Evolutionary conservation across 2,797 vertebrate species (phyloP).

Genomic region (Anguilla obscura): DNA sequence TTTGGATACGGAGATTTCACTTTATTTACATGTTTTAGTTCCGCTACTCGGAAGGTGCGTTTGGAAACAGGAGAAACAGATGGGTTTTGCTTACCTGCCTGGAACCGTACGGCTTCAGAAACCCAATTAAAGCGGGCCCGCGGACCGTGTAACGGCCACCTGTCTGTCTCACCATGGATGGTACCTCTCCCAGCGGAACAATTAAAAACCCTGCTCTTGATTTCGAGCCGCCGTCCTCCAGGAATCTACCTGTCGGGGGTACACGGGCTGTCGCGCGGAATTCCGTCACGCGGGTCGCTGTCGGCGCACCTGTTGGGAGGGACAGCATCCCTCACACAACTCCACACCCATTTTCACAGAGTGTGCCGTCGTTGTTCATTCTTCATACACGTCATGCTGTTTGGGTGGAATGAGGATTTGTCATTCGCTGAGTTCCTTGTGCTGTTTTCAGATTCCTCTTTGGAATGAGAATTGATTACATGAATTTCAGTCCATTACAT

Average conservation of each 20-base stretch:
- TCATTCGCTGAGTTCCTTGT: neutral
- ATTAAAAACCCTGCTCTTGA: neutral
- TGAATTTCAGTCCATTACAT: neutral
- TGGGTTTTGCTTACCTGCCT: conserved; percentile 9
- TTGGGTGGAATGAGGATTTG: neutral
- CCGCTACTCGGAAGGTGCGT: neutral
- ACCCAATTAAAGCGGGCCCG: neutral
- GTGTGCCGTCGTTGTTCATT: neutral
- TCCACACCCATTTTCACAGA: neutral
- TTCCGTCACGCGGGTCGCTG: neutral
- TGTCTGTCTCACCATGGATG: neutral
- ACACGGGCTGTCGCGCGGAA: neutral
- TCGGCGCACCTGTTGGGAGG: neutral
- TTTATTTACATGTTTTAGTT: neutral
- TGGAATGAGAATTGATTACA: neutral
- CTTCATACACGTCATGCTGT: neutral
- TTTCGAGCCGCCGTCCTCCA: neutral
- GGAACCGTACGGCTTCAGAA: neutral
- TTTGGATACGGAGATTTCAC: neutral
- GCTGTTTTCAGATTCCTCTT: neutral
- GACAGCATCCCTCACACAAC: neutral
- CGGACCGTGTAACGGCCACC: conserved; percentile 3
- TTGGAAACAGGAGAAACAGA: neutral
- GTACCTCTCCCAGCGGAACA: neutral
- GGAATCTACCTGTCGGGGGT: neutral